Percentiles rank a stretch among this genome's conserved stretches.
phyloP scores from a whole-genome alignment of 2,888 invertebrate species.

The Drosophila hamatofila region DNA sequence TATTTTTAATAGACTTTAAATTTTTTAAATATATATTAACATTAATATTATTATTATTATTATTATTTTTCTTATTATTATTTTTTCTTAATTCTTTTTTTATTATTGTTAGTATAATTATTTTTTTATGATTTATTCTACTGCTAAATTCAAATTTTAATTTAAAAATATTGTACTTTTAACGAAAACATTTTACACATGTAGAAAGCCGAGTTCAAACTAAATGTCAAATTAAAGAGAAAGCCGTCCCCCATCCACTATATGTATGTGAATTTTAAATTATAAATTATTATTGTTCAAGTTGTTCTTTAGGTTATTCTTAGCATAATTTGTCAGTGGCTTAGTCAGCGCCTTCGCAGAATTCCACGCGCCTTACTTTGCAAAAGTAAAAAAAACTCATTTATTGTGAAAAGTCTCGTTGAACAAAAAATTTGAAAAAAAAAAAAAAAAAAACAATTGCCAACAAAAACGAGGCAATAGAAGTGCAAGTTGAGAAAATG shows the following conservation, averaged over 20 bases:
- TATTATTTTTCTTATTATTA: too few species aligned
- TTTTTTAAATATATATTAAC: too few species aligned
- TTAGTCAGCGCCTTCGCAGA: constrained; percentile 11
- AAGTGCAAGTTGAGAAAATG: constrained; percentile 17
- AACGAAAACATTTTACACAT: background rate
- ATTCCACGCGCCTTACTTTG: constrained; percentile 22
- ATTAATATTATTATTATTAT: too few species aligned
- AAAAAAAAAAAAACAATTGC: background rate
- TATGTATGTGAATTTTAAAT: background rate
- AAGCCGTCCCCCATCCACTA: background rate
- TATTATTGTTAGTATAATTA: too few species aligned
- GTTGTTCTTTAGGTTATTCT: background rate
- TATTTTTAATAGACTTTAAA: too few species aligned
- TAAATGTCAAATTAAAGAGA: background rate
- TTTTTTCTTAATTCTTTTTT: too few species aligned
- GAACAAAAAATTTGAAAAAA: constrained; percentile 18
- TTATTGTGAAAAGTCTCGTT: constrained; percentile 44
- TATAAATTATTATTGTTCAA: background rate
- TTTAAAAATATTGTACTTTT: too few species aligned
- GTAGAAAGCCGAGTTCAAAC: background rate
- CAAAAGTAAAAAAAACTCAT: constrained; percentile 34
- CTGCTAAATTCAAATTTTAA: too few species aligned
- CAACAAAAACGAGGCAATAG: constrained; percentile 23
- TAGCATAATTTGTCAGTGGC: constrained; percentile 5
- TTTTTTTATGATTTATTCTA: too few species aligned